Conservation (phyloP, 2,797 vertebrate species). For the Cyprinella venusta region DNA sequence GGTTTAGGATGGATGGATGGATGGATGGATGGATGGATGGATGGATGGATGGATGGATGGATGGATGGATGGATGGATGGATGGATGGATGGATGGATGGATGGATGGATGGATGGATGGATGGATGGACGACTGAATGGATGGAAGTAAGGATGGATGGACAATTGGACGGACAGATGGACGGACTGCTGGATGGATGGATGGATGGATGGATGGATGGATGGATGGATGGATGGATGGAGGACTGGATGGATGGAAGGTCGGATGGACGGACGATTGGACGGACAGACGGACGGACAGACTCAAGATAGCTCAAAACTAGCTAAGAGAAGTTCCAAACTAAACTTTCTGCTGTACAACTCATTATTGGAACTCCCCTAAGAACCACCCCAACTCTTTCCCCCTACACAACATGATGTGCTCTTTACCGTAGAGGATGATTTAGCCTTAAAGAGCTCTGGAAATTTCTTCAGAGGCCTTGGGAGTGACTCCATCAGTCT, state of each 20-base stretch:
- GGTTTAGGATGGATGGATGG: too few relatives aligned
- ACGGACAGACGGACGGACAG: too few relatives aligned
- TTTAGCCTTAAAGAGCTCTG: constrained; percentile 59
- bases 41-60: too few relatives aligned
- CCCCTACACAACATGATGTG: background rate
- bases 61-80: background rate
- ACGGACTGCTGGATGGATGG: too few relatives aligned
- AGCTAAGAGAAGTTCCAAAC: background rate
- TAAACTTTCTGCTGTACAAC: background rate
- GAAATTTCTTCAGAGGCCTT: constrained; percentile 66
- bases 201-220: too few relatives aligned
- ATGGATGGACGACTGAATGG: background rate
- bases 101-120: too few relatives aligned
- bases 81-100: background rate
- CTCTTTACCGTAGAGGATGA: background rate
- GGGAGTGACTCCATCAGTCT: constrained; percentile 71
- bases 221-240: too few relatives aligned
- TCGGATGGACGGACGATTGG: background rate
- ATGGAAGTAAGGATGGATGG: background rate
- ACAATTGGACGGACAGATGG: too few relatives aligned
- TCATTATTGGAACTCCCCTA: background rate
- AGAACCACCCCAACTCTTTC: background rate
- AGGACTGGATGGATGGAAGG: background rate
- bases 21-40: too few relatives aligned
- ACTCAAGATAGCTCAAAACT: background rate